Percentiles rank a stretch among this genome's conserved stretches.
Evolutionary conservation across 2,113 vertebrate species (phyloP).

Genomic region (Elephantulus edwardii): DNA sequence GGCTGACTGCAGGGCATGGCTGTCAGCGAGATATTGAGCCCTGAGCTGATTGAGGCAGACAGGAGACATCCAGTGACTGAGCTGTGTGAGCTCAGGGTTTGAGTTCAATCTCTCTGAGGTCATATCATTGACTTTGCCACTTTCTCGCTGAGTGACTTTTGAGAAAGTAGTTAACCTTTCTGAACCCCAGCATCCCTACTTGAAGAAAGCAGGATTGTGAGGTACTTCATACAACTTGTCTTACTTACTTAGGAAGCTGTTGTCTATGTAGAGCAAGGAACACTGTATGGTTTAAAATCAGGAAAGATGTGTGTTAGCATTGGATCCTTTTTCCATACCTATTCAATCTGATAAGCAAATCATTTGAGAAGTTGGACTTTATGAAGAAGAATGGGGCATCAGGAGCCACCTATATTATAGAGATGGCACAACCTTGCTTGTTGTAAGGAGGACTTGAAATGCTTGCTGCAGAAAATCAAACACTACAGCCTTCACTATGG

Average conservation of each 20-base stretch:
- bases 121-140: not conserved
- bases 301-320: too few relatives aligned
- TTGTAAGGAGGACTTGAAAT: too few relatives aligned
- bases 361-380: too few relatives aligned
- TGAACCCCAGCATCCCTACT: not conserved
- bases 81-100: not conserved
- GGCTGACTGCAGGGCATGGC: rapidly evolving
- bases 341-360: too few relatives aligned
- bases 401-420: too few relatives aligned
- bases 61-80: not conserved
- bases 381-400: too few relatives aligned
- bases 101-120: not conserved
- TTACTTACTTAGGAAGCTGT: not conserved
- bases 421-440: too few relatives aligned
- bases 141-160: not conserved
- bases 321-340: too few relatives aligned
- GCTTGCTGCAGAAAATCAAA: too few relatives aligned
- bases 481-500: too few relatives aligned
- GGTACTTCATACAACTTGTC: not conserved
- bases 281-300: too few relatives aligned
- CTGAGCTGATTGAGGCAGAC: not conserved
- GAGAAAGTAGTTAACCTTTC: not conserved
- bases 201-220: not conserved
- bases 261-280: too few relatives aligned
- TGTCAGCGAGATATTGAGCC: not conserved